These are phyloP conservation scores for Aplocera efformata DNA, from an alignment of 2,888 invertebrate genomes.

Conservation along the genomic window DNA sequence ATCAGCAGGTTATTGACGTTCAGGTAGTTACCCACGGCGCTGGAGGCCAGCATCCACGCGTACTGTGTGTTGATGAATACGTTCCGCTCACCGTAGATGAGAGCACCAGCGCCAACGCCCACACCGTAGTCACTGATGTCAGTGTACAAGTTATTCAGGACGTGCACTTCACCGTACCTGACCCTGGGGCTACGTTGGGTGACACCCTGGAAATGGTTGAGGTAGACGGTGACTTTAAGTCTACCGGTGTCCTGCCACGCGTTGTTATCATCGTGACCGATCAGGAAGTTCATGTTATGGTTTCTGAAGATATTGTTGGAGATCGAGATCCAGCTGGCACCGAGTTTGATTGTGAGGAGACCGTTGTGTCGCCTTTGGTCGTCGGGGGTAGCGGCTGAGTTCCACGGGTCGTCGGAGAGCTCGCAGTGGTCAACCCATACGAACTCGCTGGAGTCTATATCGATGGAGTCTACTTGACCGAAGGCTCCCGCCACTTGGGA, in stretches of 20 bases:
- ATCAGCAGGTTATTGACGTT: constrained; percentile 5
- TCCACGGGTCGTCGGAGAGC: constrained; percentile 19
- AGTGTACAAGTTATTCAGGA: constrained; percentile 12
- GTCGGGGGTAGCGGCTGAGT: constrained; percentile 4
- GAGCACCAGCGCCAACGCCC: constrained; percentile 8
- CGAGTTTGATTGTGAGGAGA: too few species aligned
- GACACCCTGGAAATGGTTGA: constrained; percentile 16
- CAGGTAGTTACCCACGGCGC: background rate
- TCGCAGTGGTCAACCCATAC: constrained; percentile 15
- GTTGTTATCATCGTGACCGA: constrained; percentile 11
- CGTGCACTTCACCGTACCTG: constrained; percentile 15
- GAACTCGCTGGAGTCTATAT: constrained; percentile 3
- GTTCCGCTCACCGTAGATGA: constrained; percentile 12
- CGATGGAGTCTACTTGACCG: constrained; percentile 1
- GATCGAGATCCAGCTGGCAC: constrained; percentile 2
- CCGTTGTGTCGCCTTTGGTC: background rate
- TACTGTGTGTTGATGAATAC: constrained; percentile 6
- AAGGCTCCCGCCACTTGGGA: constrained; percentile 5
- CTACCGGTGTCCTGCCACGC: constrained; percentile 7
- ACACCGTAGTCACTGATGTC: constrained; percentile 11
- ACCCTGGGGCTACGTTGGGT: constrained; percentile 16
- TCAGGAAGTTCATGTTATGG: constrained; percentile 14
- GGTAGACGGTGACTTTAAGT: constrained; percentile 10
- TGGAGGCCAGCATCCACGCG: constrained; percentile 8
- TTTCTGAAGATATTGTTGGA: constrained; percentile 19